Evolutionary conservation across 2,113 vertebrate species (phyloP).

Genomic region (Marmota monax): DNA sequence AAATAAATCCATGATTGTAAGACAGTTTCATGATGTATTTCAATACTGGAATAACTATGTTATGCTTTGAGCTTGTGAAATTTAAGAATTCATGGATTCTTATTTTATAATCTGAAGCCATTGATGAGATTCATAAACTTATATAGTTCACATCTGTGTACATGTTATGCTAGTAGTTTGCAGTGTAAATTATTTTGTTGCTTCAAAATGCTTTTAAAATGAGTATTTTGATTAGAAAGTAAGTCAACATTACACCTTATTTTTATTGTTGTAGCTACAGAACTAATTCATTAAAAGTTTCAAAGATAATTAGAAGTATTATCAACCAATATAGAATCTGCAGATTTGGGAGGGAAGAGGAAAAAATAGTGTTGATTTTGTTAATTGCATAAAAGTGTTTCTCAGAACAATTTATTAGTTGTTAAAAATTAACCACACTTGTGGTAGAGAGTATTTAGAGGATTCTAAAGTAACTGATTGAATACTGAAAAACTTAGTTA

Average conservation of each 20-base stretch:
- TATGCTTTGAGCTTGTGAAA: background rate
- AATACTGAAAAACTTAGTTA: background rate
- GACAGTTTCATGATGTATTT: background rate
- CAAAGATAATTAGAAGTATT: background rate
- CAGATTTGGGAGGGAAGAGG: background rate
- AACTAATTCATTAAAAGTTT: slow-evolving; percentile 42
- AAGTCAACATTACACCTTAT: background rate
- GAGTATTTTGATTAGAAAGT: slow-evolving; percentile 59
- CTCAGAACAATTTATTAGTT: background rate
- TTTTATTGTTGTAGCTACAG: slow-evolving; percentile 58
- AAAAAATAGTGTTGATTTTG: background rate
- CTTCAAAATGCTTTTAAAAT: slow-evolving; percentile 57
- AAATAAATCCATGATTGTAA: background rate
- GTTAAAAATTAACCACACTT: background rate
- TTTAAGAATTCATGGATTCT: background rate
- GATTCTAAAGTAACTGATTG: background rate
- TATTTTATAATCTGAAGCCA: background rate
- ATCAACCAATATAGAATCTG: background rate
- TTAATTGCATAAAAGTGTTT: slow-evolving; percentile 31
- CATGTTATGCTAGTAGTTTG: background rate
- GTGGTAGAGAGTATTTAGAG: background rate
- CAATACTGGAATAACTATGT: background rate
- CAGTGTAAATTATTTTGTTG: background rate
- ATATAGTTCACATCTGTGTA: background rate
- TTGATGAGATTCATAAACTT: background rate